These are phyloP conservation scores for Lottia scabra DNA, from an alignment of 2,888 invertebrate genomes.

Conservation along the genomic window DNA sequence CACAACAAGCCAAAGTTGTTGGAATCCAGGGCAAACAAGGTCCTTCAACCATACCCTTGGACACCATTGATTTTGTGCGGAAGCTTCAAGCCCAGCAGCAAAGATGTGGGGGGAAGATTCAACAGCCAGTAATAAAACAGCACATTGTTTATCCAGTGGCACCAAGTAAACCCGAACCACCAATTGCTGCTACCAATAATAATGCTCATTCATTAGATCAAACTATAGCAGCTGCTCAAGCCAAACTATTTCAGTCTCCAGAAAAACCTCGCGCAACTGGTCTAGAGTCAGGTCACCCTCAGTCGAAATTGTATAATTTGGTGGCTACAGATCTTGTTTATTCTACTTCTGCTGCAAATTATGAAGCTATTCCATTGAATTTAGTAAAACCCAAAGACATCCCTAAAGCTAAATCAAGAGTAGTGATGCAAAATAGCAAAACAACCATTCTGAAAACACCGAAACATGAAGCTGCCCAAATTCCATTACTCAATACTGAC, in stretches of 20 bases:
- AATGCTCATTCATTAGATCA: neutral
- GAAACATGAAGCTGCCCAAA: neutral
- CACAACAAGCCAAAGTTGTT: neutral
- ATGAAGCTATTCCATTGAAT: neutral
- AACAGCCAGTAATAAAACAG: constrained; percentile 5
- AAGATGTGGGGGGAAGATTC: neutral
- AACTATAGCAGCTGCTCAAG: constrained; percentile 19
- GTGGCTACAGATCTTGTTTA: neutral
- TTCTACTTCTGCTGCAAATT: neutral
- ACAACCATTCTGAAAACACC: neutral
- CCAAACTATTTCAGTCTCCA: constrained; percentile 13
- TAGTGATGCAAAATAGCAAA: neutral
- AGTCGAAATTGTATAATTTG: neutral
- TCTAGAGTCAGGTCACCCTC: neutral
- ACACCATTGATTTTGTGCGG: constrained; percentile 1
- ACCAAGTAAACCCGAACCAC: neutral
- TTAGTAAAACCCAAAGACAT: neutral
- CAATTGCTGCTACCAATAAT: neutral
- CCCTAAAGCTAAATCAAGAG: neutral
- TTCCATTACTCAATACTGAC: neutral
- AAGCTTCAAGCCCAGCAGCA: neutral
- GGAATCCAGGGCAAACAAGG: neutral
- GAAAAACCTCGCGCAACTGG: neutral
- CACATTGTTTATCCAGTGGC: neutral
- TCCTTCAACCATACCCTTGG: constrained; percentile 16